Evolutionary conservation across 2,888 invertebrate species (phyloP).

Genomic region (Dasypolia templi): DNA sequence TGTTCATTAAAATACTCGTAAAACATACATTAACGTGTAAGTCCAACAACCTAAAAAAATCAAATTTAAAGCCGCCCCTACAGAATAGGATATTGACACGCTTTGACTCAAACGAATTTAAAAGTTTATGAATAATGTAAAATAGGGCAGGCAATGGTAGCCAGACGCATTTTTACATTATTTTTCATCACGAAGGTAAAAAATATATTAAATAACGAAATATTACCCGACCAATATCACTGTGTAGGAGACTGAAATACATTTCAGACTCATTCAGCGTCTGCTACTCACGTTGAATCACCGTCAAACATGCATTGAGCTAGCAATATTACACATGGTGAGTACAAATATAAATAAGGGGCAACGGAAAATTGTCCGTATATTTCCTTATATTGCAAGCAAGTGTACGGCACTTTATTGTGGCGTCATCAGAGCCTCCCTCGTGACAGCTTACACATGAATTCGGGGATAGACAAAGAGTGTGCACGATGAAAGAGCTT

Average conservation of each 20-base stretch:
- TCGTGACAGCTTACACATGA: constrained; percentile 82
- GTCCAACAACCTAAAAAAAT: constrained; percentile 34
- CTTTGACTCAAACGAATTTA: constrained; percentile 61
- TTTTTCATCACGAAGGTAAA: constrained; percentile 28
- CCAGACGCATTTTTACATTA: constrained; percentile 39
- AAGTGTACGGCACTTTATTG: constrained; percentile 80
- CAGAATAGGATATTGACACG: constrained; percentile 58
- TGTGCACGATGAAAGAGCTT: constrained; percentile 81
- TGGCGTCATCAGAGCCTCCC: constrained; percentile 77
- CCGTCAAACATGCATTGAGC: constrained; percentile 41
- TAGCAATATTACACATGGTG: constrained; percentile 44
- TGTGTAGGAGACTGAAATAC: constrained; percentile 25
- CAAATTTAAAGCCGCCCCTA: constrained; percentile 35
- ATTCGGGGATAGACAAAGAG: constrained; percentile 84
- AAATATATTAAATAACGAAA: constrained; percentile 26
- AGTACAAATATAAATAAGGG: constrained; percentile 60
- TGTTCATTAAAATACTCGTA: constrained; percentile 34
- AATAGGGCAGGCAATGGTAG: constrained; percentile 49
- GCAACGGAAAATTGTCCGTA: constrained; percentile 48
- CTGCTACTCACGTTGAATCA: constrained; percentile 40
- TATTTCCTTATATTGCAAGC: constrained; percentile 68
- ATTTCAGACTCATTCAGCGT: constrained; percentile 14
- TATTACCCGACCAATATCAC: constrained; percentile 18
- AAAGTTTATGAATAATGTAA: constrained; percentile 63
- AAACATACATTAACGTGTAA: constrained; percentile 48